A percentile compares a stretch with the other conserved stretches of the same genome.
Evolutionary conservation across 2,888 invertebrate genomes (phyloP).

Genomic region (Clusia tigrina): DNA sequence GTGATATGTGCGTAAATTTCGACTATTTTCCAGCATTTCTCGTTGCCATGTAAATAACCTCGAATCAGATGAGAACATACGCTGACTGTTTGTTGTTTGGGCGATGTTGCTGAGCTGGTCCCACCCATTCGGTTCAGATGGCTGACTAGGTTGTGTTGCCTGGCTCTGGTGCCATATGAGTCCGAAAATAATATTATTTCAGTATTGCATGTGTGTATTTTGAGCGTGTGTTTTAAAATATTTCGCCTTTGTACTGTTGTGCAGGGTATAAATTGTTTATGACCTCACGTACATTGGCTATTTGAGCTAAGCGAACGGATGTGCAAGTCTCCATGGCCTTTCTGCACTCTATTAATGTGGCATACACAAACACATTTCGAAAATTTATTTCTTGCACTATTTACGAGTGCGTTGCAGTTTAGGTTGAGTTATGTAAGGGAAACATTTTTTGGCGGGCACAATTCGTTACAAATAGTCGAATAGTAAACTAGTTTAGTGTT

Average conservation of each 20-base stretch:
- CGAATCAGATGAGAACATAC: too few relatives aligned
- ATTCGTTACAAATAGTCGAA: neutral
- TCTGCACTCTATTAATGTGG: conserved; percentile 32
- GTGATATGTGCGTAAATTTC: conserved; percentile 20
- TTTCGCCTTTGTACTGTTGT: conserved; percentile 17
- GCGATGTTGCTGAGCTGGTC: too few relatives aligned
- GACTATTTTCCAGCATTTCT: too few relatives aligned
- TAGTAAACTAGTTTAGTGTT: neutral
- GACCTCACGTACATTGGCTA: conserved; percentile 35
- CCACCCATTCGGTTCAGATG: too few relatives aligned
- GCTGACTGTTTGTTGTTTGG: too few relatives aligned
- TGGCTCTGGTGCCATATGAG: conserved; percentile 19
- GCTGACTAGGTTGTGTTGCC: conserved; percentile 14
- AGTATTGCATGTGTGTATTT: neutral
- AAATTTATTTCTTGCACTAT: conserved; percentile 19
- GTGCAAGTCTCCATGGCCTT: neutral
- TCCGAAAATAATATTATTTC: conserved; percentile 26
- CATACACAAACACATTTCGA: conserved; percentile 33
- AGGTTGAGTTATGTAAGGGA: conserved; percentile 23
- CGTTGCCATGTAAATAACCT: too few relatives aligned
- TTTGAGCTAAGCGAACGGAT: conserved; percentile 13
- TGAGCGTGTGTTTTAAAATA: conserved; percentile 7
- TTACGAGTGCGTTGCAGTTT: conserved; percentile 11
- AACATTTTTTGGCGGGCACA: neutral
- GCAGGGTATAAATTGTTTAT: conserved; percentile 36